phyloP scores from a whole-genome alignment of 2,797 vertebrate species.

The Aldrovandia affinis region DNA sequence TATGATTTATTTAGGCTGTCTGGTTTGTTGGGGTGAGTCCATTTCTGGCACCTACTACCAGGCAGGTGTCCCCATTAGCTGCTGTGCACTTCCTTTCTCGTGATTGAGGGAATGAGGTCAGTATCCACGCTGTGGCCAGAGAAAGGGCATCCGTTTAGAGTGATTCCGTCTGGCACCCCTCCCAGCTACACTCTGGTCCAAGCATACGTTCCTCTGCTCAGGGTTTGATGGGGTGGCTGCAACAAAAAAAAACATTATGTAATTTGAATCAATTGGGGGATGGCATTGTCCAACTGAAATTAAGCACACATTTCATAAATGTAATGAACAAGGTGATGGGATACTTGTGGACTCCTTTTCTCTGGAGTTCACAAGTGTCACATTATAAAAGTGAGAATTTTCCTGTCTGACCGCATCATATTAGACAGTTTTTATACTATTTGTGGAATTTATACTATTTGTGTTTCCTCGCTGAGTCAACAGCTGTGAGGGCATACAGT shows the following conservation, averaged over 20 bases:
- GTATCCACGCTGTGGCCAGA: background rate
- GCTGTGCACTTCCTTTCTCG: slow-evolving; percentile 66
- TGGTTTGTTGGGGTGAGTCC: background rate
- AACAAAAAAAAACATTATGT: background rate
- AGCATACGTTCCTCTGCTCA: background rate
- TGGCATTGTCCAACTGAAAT: slow-evolving; percentile 4
- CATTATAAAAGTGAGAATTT: background rate
- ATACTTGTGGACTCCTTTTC: background rate
- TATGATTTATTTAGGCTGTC: background rate
- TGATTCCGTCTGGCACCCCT: slow-evolving; percentile 13
- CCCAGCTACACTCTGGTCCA: slow-evolving; percentile 11
- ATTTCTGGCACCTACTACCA: slow-evolving; percentile 24
- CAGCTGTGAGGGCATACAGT: slow-evolving; percentile 26
- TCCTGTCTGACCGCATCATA: background rate
- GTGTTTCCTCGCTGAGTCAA: slow-evolving; percentile 13
- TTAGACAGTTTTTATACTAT: background rate
- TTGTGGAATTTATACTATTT: slow-evolving; percentile 22
- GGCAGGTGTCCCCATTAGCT: slow-evolving; percentile 60
- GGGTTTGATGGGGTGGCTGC: slow-evolving; percentile 12
- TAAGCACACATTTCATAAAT: slow-evolving; percentile 19
- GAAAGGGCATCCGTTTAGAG: slow-evolving; percentile 14
- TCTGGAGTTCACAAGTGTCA: background rate
- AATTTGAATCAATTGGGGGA: slow-evolving; percentile 16
- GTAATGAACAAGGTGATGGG: background rate
- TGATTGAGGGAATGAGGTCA: slow-evolving; percentile 65